These are phyloP conservation scores for Rafetus swinhoei DNA, from an alignment of 2,113 vertebrate species.

Conservation along the genomic window DNA sequence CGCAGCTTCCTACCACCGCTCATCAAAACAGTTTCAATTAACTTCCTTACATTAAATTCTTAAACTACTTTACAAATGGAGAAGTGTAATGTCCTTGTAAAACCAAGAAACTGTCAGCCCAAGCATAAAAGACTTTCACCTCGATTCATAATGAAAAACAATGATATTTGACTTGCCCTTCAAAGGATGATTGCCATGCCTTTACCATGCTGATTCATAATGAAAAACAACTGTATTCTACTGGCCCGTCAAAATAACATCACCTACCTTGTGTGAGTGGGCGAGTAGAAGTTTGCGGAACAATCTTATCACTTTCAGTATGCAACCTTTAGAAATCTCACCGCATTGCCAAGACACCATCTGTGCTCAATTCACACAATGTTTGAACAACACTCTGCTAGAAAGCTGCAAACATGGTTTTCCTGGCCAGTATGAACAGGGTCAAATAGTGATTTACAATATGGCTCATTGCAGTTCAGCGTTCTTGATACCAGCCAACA, in stretches of 20 bases:
- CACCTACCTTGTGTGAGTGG: neutral
- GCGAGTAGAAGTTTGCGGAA: neutral
- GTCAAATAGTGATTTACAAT: neutral
- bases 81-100: neutral
- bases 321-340: neutral
- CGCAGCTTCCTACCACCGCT: neutral
- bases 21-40: neutral
- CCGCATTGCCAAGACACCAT: neutral
- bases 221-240: neutral
- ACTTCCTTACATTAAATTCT: neutral
- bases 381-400: neutral
- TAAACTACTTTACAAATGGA: too few relatives aligned
- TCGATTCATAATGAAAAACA: fast-evolving
- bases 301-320: neutral
- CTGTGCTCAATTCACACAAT: neutral
- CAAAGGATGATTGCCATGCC: neutral
- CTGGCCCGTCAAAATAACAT: neutral
- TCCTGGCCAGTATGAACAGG: neutral
- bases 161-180: neutral
- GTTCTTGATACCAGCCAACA: fast-evolving
- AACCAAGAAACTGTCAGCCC: neutral
- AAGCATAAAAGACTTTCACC: neutral
- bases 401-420: neutral
- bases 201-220: neutral
- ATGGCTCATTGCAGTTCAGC: neutral